These are phyloP conservation scores for Phenganax subtilis DNA, from an alignment of 92 coral and sea anemone species.

Conservation along the genomic window DNA sequence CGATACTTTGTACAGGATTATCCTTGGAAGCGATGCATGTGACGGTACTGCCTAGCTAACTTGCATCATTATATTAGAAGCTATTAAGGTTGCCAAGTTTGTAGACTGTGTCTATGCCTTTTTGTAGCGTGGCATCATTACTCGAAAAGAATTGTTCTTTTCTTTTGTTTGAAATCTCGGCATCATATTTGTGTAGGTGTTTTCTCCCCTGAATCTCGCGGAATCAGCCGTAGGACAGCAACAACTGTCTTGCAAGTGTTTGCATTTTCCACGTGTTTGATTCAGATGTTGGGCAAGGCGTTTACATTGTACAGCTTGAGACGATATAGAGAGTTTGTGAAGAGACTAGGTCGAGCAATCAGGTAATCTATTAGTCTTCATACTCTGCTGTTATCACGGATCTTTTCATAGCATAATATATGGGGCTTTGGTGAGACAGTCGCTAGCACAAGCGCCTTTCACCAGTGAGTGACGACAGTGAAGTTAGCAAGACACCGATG, in stretches of 20 bases:
- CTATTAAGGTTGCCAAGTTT: too few relatives aligned
- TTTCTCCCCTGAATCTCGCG: constrained; percentile 10
- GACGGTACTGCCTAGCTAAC: constrained; percentile 39
- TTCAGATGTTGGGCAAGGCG: constrained; percentile 77
- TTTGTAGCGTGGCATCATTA: too few relatives aligned
- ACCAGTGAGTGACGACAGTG: too few relatives aligned
- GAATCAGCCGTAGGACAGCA: background rate
- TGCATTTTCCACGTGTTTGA: constrained; percentile 83
- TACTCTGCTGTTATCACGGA: background rate
- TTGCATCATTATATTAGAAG: too few relatives aligned
- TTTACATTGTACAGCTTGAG: constrained; percentile 71
- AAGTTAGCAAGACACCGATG: too few relatives aligned
- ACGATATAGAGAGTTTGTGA: constrained; percentile 89
- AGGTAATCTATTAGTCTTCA: constrained; percentile 47
- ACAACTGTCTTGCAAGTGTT: constrained; percentile 81
- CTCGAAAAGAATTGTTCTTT: background rate
- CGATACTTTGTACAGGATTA: constrained; percentile 82
- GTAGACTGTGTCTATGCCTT: too few relatives aligned
- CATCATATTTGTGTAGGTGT: background rate
- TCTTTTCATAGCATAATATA: too few relatives aligned
- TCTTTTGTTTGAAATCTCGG: background rate
- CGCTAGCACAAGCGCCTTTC: too few relatives aligned
- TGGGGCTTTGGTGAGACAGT: too few relatives aligned
- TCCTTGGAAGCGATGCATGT: constrained; percentile 72
- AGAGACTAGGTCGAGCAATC: constrained; percentile 89